These are phyloP conservation scores for Psylliodes chrysocephalus DNA, from an alignment of 2,888 invertebrate genomes.

Conservation along the genomic window DNA sequence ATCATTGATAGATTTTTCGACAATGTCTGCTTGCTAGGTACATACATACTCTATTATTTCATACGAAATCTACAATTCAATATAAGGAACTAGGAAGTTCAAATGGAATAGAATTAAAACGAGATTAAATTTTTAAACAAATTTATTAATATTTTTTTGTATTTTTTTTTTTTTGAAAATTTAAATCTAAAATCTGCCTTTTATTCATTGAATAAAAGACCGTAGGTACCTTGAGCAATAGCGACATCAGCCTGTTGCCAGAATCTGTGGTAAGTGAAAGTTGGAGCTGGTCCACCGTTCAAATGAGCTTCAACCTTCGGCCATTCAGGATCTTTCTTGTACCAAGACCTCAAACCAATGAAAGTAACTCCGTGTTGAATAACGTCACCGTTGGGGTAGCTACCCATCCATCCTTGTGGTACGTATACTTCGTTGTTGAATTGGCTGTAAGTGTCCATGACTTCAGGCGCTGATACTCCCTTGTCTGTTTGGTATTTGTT, in stretches of 20 bases:
- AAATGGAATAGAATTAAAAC: too few relatives aligned
- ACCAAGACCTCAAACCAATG: constrained; percentile 44
- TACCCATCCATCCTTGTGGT: constrained; percentile 48
- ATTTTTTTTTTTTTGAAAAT: not conserved
- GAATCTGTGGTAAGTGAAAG: constrained; percentile 48
- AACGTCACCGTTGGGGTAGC: constrained; percentile 46
- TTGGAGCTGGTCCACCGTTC: constrained; percentile 45
- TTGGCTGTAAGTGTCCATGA: constrained; percentile 44
- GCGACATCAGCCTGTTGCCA: constrained; percentile 49
- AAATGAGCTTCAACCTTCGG: constrained; percentile 43
- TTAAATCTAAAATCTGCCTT: not conserved
- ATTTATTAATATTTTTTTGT: too few relatives aligned
- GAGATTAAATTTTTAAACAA: too few relatives aligned
- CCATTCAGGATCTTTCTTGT: constrained; percentile 47
- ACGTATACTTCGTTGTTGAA: constrained; percentile 48
- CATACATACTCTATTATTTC: too few relatives aligned
- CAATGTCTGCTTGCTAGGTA: too few relatives aligned
- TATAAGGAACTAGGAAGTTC: too few relatives aligned
- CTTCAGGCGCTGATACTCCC: constrained; percentile 46
- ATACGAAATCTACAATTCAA: too few relatives aligned
- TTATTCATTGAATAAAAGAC: constrained; percentile 48
- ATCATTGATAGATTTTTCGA: too few relatives aligned
- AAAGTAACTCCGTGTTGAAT: constrained; percentile 46
- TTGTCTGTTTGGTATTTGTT: constrained; percentile 36
- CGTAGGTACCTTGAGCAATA: constrained; percentile 45